These are phyloP conservation scores for Melanargia galathea DNA, from an alignment of 2,888 invertebrate species.

Conservation along the genomic window DNA sequence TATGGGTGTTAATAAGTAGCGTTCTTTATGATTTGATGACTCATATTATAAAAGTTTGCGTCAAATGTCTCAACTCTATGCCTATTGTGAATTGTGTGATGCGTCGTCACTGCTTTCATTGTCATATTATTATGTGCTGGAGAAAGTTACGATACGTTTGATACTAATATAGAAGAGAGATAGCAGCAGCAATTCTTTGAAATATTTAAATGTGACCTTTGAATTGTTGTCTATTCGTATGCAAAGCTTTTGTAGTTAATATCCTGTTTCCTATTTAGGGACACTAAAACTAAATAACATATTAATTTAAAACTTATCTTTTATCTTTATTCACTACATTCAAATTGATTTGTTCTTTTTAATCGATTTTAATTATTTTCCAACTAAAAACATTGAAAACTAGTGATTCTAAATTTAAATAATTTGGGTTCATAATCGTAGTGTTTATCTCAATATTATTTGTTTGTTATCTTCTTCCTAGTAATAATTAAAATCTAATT, in stretches of 20 bases:
- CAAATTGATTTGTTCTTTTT: too few species aligned
- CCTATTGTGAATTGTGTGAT: constrained; percentile 67
- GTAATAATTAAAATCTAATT: not conserved
- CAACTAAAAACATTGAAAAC: too few species aligned
- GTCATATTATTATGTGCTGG: constrained; percentile 61
- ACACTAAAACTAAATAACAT: too few species aligned
- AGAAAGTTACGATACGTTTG: constrained; percentile 57
- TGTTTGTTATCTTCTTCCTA: not conserved
- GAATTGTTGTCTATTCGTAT: not conserved
- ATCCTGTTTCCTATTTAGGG: not conserved
- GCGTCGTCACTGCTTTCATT: constrained; percentile 64
- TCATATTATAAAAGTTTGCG: constrained; percentile 36
- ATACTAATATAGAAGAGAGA: constrained; percentile 6
- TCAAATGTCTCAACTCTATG: constrained; percentile 47
- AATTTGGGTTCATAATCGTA: not conserved
- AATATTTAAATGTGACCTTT: not conserved
- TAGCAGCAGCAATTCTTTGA: not conserved
- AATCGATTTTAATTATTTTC: too few species aligned
- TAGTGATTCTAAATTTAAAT: too few species aligned
- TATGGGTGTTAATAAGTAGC: not conserved
- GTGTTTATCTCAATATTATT: too few species aligned
- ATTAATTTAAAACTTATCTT: too few species aligned
- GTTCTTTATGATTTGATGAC: not conserved
- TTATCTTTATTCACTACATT: too few species aligned
- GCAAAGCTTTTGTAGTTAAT: not conserved